These are phyloP conservation scores for Lynx canadensis DNA, from an alignment of 2,113 vertebrate genomes.

Conservation along the genomic window DNA sequence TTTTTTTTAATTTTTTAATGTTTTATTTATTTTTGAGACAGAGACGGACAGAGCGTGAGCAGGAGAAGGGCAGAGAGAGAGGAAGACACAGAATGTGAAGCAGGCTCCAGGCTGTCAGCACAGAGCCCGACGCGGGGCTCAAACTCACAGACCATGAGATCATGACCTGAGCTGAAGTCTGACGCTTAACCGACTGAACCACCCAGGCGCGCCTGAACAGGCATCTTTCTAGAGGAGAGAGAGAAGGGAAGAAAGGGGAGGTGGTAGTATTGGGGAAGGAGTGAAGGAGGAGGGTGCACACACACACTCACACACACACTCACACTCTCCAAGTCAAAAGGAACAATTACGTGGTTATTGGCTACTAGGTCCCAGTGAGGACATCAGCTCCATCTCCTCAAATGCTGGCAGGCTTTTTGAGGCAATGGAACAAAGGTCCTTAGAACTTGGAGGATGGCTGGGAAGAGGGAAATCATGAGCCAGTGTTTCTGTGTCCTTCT, in stretches of 20 bases:
- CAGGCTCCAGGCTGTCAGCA: no score
- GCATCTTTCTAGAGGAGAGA: neutral
- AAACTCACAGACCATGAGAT: no score
- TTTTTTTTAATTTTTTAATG: no score
- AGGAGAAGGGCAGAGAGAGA: no score
- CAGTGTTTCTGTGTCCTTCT: neutral
- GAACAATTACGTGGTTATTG: conserved; percentile 40
- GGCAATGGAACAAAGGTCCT: conserved; percentile 10
- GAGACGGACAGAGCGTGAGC: no score
- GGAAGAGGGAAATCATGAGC: neutral
- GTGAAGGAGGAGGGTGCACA: neutral
- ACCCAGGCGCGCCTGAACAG: no score
- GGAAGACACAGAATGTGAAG: no score
- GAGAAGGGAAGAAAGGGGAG: neutral
- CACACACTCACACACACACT: neutral
- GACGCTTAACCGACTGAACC: no score
- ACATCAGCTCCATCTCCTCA: neutral
- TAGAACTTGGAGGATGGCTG: neutral
- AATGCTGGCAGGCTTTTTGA: conserved; percentile 33
- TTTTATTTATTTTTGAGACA: no score
- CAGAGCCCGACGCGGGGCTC: no score
- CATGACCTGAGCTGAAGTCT: no score
- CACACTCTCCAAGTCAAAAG: neutral
- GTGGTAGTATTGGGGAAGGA: neutral
- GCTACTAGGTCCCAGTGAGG: neutral